Base-by-base conservation (phyloP, 2,113 vertebrate species). In the Patagioenas fasciata region DNA sequence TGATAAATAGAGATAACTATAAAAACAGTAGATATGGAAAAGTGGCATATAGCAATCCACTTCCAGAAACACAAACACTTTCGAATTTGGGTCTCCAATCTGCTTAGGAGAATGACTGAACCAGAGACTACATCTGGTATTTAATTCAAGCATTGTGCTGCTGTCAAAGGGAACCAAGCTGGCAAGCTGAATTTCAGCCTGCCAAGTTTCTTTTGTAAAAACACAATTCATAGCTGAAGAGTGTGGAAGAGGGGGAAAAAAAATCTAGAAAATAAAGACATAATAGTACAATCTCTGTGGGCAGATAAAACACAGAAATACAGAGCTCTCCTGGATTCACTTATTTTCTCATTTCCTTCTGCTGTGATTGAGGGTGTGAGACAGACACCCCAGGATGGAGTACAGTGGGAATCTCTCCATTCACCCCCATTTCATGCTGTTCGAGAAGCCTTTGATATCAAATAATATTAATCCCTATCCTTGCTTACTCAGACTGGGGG, bases 131-230 rank as follows among this genome's bases (percentile, higher is more conserved):
- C 85, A 92, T 83, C 94, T 95, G 94, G 86, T 67, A 42, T 92
- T 90, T 84, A 87, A 87, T 84, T 84, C 73, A 69, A 69, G 83
- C 95, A 65, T 65, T 94, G 92, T 88, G 83, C 64, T 91, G 83
- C 79, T 91, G 87, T 91, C 80, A 91, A 38, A 92, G 60, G 90
- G 73, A 94, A 90, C 82, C 65, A 48, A 25, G 54, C 88, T 82
- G 73, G 89, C 54, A 88, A 72, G 83, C 83, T 85, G 87, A 62
- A 90, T 81, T 85, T 78, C 86, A 92, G 86, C 87, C 95, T 85
- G 87, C 83, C 90, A 90, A 94, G 83, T 65, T 34, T 70, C 74
- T 81, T 91, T 81, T 92, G 83, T 84, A 38, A 73, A 92, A 78
- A 78, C 87, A 96, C 90, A 85, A 88, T 88, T 90, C 82, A 64